A percentile compares a stretch with the other conserved stretches of the same genome.
Evolutionary conservation across 1,140 invertebrate species (phyloP).

Genomic region (Aphis craccivora): DNA sequence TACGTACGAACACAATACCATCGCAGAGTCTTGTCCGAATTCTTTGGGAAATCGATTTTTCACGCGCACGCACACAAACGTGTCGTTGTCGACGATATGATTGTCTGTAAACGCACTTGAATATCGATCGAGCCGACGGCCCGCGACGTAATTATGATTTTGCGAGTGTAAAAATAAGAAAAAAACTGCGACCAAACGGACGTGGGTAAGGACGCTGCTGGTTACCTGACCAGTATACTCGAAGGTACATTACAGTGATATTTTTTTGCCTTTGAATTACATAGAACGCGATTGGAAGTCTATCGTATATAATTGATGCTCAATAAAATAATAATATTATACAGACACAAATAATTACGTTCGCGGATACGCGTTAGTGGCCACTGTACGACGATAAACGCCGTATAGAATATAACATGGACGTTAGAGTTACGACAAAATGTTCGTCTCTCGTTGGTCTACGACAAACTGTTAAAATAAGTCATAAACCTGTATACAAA

Average conservation of each 20-base stretch:
- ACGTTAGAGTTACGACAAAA: not conserved
- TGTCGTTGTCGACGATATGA: not conserved
- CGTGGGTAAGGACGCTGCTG: too few relatives aligned
- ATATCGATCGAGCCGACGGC: not conserved
- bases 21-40: not conserved
- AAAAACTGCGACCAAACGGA: not conserved
- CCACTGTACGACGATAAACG: too few relatives aligned
- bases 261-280: too few relatives aligned
- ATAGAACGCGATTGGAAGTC: too few relatives aligned
- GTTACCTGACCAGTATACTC: too few relatives aligned
- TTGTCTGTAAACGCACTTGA: not conserved
- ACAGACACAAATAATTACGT: too few relatives aligned
- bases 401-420: not conserved
- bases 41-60: conserved; percentile 4
- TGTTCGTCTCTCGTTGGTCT: too few relatives aligned
- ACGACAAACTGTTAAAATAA: too few relatives aligned
- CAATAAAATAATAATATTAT: too few relatives aligned
- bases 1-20: not conserved
- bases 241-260: too few relatives aligned
- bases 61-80: not conserved
- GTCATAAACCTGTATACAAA: not conserved
- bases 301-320: too few relatives aligned
- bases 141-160: not conserved
- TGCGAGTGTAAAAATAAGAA: not conserved
- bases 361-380: too few relatives aligned